These are phyloP conservation scores for Thaleichthys pacificus DNA, from an alignment of 2,797 vertebrate species.

Conservation along the genomic window DNA sequence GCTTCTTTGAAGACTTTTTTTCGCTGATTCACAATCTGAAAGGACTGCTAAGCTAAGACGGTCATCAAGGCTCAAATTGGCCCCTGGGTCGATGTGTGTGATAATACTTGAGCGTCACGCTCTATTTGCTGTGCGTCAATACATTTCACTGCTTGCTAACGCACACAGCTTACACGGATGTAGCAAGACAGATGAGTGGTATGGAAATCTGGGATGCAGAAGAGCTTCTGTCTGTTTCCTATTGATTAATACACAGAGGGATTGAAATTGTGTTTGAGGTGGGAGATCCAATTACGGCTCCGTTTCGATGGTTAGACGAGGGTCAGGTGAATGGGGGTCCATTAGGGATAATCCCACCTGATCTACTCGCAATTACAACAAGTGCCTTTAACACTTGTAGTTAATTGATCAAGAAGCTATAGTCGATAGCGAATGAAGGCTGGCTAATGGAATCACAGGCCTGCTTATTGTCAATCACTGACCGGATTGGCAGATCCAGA, in stretches of 20 bases:
- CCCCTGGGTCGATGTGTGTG: constrained; percentile 60
- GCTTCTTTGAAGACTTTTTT: constrained; percentile 35
- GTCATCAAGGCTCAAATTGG: constrained; percentile 56
- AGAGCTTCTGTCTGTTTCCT: not conserved
- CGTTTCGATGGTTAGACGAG: not conserved
- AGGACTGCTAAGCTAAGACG: constrained; percentile 55
- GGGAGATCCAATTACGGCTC: constrained; percentile 2
- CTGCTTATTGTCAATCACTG: not conserved
- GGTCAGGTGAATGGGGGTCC: constrained; percentile 38
- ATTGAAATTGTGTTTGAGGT: constrained; percentile 34
- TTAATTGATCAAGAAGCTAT: constrained; percentile 46
- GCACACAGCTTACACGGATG: too few relatives aligned
- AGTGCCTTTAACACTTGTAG: constrained; percentile 33
- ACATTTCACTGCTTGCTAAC: too few relatives aligned
- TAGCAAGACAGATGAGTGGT: too few relatives aligned
- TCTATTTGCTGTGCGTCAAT: constrained; percentile 5
- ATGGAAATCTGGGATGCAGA: too few relatives aligned
- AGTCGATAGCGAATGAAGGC: constrained; percentile 16
- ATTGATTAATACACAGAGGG: constrained; percentile 36
- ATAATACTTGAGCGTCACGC: constrained; percentile 30
- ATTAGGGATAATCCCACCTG: constrained; percentile 45
- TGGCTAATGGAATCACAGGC: not conserved
- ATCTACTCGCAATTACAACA: constrained; percentile 53
- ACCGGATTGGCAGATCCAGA: constrained; percentile 15
- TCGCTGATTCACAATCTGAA: constrained; percentile 70